Evolutionary conservation across 2,113 vertebrate genomes (phyloP).

Genomic region (Tinamus guttatus): DNA sequence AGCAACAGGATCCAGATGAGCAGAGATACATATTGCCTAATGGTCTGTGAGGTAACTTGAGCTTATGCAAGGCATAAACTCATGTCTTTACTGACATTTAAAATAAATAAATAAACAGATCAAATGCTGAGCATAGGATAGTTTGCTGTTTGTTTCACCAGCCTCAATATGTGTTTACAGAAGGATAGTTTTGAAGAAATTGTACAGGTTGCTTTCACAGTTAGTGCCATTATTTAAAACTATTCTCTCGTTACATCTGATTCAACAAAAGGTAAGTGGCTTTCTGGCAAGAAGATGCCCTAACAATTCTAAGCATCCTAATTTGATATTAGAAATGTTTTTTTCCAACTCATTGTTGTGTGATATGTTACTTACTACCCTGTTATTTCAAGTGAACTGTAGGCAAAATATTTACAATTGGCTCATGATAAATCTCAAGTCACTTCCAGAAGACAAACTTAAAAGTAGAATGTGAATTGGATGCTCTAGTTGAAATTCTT

Average conservation of each 20-base stretch:
- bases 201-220: background rate
- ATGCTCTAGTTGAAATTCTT: background rate
- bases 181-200: background rate
- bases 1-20: constrained; percentile 10
- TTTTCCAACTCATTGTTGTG: background rate
- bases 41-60: background rate
- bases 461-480: background rate
- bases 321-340: background rate
- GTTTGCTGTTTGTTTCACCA: background rate
- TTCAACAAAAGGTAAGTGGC: background rate
- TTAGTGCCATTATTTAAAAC: background rate
- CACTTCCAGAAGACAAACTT: background rate
- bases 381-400: background rate
- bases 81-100: background rate
- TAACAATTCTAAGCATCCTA: background rate
- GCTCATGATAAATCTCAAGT: background rate
- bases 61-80: background rate
- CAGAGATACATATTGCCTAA: background rate
- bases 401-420: background rate
- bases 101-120: background rate
- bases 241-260: background rate
- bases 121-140: background rate
- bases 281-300: background rate
- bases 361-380: background rate
- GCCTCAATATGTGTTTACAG: background rate